Evolutionary conservation across 2,113 vertebrate genomes (phyloP).

Genomic region (Polypterus bichir): DNA sequence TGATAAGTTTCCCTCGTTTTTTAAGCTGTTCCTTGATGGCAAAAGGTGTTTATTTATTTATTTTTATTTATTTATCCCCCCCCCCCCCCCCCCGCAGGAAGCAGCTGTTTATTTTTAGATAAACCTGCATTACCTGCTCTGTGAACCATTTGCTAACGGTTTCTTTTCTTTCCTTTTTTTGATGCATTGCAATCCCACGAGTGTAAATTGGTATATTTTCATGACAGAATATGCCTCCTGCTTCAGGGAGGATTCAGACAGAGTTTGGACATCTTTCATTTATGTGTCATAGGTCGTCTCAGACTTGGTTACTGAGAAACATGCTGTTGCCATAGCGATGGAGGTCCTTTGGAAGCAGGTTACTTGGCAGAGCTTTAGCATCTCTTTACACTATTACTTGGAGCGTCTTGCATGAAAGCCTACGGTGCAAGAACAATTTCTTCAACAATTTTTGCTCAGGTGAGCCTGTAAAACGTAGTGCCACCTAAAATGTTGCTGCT

Average conservation of each 20-base stretch:
- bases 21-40: conserved; percentile 6
- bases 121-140: conserved; percentile 13
- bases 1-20: conserved; percentile 8
- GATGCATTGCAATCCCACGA: conserved; percentile 15
- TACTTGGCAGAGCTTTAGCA: conserved; percentile 44
- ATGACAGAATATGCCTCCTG: conserved; percentile 18
- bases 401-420: background rate
- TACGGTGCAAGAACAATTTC: no score
- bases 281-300: conserved; percentile 44
- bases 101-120: conserved; percentile 32
- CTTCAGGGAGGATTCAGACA: conserved; percentile 17
- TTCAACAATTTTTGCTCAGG: no score
- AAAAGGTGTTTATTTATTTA: conserved; percentile 9
- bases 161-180: background rate
- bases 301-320: conserved; percentile 39
- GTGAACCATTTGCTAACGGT: conserved; percentile 14
- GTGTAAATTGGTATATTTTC: conserved; percentile 18
- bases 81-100: background rate
- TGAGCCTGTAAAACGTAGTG: no score
- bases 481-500: no score
- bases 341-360: conserved; percentile 49
- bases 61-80: conserved; percentile 2
- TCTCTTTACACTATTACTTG: conserved; percentile 32
- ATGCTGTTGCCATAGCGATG: conserved; percentile 63
- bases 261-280: conserved; percentile 39